Evolutionary conservation across 2,888 invertebrate species (phyloP).

Genomic region (Synanthedon formicaeformis): DNA sequence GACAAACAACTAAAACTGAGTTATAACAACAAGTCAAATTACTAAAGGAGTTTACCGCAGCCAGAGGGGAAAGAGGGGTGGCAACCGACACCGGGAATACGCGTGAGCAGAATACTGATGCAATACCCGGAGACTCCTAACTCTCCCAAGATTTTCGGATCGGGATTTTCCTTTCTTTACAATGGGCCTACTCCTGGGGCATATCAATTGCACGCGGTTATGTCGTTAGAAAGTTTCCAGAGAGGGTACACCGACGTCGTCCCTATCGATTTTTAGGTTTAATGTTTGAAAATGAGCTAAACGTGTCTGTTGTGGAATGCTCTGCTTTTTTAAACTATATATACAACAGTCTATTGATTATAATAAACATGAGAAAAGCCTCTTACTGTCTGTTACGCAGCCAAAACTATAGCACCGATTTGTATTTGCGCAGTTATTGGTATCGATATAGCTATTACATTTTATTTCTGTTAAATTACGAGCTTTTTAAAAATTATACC

Average conservation of each 20-base stretch:
- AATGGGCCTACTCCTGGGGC: slow-evolving; percentile 69
- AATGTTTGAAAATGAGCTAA: slow-evolving; percentile 21
- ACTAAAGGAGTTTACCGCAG: slow-evolving; percentile 65
- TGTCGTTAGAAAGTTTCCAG: slow-evolving; percentile 68
- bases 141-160: slow-evolving; percentile 67
- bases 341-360: no score
- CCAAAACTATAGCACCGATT: no score
- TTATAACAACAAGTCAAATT: slow-evolving; percentile 71
- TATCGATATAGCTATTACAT: no score
- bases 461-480: no score
- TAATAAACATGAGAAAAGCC: no score
- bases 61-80: slow-evolving; percentile 22
- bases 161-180: slow-evolving; percentile 71
- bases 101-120: slow-evolving; percentile 61
- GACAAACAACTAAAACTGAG: slow-evolving; percentile 67
- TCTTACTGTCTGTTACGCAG: no score
- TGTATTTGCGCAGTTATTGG: no score
- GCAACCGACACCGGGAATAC: slow-evolving; percentile 49
- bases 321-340: not conserved
- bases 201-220: slow-evolving; percentile 71
- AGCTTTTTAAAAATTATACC: no score
- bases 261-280: slow-evolving; percentile 60
- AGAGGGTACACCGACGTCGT: slow-evolving; percentile 34
- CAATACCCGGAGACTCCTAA: slow-evolving; percentile 43
- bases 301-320: slow-evolving; percentile 1